Conservation (phyloP, 1,140 invertebrate species). For the Dendroctonus valens region DNA sequence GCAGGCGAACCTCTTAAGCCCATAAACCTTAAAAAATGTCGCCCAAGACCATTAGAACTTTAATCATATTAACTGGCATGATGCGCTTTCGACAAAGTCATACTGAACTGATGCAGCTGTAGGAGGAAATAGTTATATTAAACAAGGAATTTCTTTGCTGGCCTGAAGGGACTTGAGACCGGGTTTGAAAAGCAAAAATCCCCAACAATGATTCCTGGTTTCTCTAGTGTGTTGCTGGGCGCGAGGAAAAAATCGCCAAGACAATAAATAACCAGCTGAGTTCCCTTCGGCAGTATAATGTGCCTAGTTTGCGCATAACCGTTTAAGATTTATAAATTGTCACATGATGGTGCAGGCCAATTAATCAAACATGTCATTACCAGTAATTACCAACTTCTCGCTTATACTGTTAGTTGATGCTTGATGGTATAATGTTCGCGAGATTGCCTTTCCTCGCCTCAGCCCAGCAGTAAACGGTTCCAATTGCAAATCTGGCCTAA, state of each 20-base stretch:
- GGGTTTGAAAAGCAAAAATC: too few species aligned
- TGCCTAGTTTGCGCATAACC: conserved; percentile 24
- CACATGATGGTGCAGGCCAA: conserved; percentile 9
- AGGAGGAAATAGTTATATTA: too few species aligned
- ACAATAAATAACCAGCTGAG: conserved; percentile 15
- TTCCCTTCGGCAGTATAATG: conserved; percentile 13
- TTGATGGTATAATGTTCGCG: not conserved
- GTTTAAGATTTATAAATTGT: conserved; percentile 24
- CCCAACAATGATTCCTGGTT: too few species aligned
- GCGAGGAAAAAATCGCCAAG: not conserved
- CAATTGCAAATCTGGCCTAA: conserved; percentile 13
- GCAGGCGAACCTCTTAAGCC: too few species aligned
- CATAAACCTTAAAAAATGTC: too few species aligned
- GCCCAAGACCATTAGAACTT: too few species aligned
- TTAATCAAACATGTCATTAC: conserved; percentile 22
- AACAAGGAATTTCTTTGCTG: too few species aligned
- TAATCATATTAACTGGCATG: too few species aligned
- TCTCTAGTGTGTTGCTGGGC: too few species aligned
- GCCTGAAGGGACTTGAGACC: too few species aligned
- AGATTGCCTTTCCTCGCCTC: not conserved
- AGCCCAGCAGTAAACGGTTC: not conserved
- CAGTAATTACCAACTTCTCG: conserved; percentile 9
- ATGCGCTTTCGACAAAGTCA: too few species aligned
- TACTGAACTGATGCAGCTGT: too few species aligned
- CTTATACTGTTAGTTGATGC: not conserved